Percentiles rank a stretch among this genome's conserved stretches.
Conservation (phyloP, 2,113 vertebrate species). For the Ramphastos sulfuratus region DNA sequence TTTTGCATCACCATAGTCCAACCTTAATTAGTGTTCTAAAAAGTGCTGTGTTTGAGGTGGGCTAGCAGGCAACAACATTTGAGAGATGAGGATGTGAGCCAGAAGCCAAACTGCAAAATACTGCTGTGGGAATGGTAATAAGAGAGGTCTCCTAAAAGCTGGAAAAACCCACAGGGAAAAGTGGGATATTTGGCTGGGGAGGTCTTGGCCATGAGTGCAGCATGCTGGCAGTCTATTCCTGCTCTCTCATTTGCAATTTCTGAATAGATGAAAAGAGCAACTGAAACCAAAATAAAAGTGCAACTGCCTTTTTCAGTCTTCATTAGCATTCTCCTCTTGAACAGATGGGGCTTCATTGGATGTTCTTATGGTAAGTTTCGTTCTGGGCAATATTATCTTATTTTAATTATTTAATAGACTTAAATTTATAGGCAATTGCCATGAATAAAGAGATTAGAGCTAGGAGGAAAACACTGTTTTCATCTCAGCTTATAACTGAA, state of each 20-base stretch:
- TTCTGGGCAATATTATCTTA: background rate
- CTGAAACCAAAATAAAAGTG: constrained; percentile 28
- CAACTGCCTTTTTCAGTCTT: constrained; percentile 42
- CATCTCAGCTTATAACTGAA: background rate
- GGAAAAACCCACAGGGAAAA: background rate
- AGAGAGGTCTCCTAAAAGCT: background rate
- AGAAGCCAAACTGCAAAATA: background rate
- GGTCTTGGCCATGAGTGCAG: background rate
- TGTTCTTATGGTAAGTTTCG: constrained; percentile 24
- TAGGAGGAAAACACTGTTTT: background rate
- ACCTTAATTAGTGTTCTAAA: background rate
- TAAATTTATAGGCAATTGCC: background rate
- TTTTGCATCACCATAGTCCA: background rate
- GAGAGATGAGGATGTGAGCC: background rate
- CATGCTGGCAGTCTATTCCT: background rate
- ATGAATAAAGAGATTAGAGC: background rate
- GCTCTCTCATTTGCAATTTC: constrained; percentile 42
- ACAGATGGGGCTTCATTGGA: constrained; percentile 43
- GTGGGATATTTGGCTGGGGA: background rate
- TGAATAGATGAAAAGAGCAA: constrained; percentile 55
- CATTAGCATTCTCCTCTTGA: constrained; percentile 50
- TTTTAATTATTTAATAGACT: background rate
- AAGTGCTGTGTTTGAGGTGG: background rate
- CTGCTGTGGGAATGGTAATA: background rate
- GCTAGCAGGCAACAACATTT: background rate